Conservation (phyloP, 2,797 vertebrate species). For the Gymnoscopelus microlampas region DNA sequence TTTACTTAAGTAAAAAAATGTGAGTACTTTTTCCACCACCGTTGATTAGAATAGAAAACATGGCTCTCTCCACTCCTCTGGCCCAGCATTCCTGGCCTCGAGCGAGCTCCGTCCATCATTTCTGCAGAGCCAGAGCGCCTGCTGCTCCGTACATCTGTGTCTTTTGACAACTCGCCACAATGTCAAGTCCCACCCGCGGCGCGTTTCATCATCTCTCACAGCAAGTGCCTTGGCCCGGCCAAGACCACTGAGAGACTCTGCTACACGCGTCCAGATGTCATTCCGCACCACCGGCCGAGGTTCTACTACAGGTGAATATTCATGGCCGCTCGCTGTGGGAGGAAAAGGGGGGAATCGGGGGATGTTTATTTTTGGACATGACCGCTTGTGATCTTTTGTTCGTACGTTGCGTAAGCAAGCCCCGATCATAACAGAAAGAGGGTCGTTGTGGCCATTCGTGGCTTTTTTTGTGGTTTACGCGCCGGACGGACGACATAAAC, state of each 20-base stretch:
- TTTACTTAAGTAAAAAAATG: no score
- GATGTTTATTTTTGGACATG: conserved; percentile 21
- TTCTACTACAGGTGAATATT: conserved; percentile 72
- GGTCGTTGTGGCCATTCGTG: conserved; percentile 32
- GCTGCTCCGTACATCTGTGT: conserved; percentile 72
- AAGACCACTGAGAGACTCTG: conserved; percentile 47
- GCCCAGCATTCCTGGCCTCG: conserved; percentile 69
- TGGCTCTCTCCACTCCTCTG: conserved; percentile 10
- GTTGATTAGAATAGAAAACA: no score
- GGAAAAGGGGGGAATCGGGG: conserved; percentile 30
- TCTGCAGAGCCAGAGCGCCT: conserved; percentile 57
- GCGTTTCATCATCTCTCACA: conserved; percentile 77
- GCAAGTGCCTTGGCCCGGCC: conserved; percentile 62
- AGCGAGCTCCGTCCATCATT: conserved; percentile 67
- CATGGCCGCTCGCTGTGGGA: conserved; percentile 2
- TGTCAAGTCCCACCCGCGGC: conserved; percentile 73
- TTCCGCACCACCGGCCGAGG: conserved; percentile 47
- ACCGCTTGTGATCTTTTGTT: conserved; percentile 27
- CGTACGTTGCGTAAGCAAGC: conserved; percentile 8
- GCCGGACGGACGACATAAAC: not conserved
- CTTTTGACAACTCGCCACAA: conserved; percentile 77
- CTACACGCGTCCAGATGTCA: conserved; percentile 72
- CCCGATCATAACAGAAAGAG: conserved; percentile 21
- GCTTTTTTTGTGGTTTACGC: conserved; percentile 43
- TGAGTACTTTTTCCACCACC: no score